A percentile compares a stretch with the other conserved stretches of the same genome.
Conservation (phyloP, 2,113 vertebrate species). For the Chaetops frenatus region DNA sequence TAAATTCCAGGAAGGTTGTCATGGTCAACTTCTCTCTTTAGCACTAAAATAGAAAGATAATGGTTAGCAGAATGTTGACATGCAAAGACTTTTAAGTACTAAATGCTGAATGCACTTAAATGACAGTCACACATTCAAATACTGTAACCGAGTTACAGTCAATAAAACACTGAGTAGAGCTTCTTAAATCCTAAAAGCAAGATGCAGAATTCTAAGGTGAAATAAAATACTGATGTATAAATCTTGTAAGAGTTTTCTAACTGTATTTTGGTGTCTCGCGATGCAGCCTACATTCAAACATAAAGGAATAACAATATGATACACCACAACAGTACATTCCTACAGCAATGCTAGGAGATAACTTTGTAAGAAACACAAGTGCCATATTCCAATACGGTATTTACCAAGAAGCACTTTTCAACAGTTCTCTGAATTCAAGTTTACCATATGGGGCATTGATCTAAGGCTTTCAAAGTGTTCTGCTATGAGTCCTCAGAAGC, state of each 20-base stretch:
- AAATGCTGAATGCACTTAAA: not conserved
- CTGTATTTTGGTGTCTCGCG: not conserved
- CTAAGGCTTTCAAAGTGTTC: not conserved
- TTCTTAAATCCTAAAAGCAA: not conserved
- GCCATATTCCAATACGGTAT: not conserved
- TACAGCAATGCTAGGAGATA: not conserved
- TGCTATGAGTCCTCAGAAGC: not conserved
- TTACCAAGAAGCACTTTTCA: not conserved
- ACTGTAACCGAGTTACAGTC: not conserved
- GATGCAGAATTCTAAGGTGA: not conserved
- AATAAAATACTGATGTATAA: not conserved
- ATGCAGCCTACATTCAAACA: not conserved
- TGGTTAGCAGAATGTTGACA: not conserved
- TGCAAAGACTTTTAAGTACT: not conserved
- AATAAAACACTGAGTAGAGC: not conserved
- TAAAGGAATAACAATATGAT: not conserved
- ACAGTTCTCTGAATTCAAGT: not conserved
- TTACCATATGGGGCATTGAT: not conserved
- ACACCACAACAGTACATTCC: not conserved
- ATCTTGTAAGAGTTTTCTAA: not conserved
- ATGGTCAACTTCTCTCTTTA: slow-evolving; percentile 70
- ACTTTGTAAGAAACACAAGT: not conserved
- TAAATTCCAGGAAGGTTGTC: slow-evolving; percentile 96
- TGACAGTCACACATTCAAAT: not conserved
- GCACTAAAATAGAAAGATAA: slow-evolving; percentile 33